Evolutionary conservation across 2,888 invertebrate genomes (phyloP), one percentile per base, ranked within the genome.

Genomic region (Phyto melanocephala): DNA sequence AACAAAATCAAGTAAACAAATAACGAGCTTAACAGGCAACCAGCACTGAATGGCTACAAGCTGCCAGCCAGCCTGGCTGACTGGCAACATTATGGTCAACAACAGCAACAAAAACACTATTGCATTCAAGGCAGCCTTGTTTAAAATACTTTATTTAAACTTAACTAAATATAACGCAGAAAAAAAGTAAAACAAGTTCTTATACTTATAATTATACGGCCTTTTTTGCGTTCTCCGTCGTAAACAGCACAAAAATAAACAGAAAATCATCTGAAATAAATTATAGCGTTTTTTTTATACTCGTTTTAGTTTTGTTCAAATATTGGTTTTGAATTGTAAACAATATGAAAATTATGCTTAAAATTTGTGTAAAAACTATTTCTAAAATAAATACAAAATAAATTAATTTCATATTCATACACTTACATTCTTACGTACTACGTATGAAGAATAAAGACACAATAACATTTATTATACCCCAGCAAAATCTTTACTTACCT

Each of bases 11-110:
- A 79, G 60, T 71, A 79, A 67, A 76, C 67, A 77, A 81, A 80
- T 84, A 87, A 80, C 77, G 75, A 82, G 68, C 82, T 68, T 63
- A 81, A 77, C 71, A 81, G 70, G 56, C 81, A 80, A 78, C 52
- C 70, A 77, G 62, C 42, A 62, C 37, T 15, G 13, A 35, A 35
- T 33, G 71, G 60, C 24, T 62, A 33, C 37, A 60, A 60, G n/a
- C 80, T 65, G 50, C 72, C 74, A 63, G 71, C 74, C 71, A 28
- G 47, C 3, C 76, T n/a, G 58, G 11, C 42, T 33, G 52, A 11
- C 50, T 10, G 45, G 13, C 56, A 80, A 75, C 40, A 75, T 58
- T 70, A 74, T 52, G 42, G 68, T 75, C 79, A 77, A 80, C 72
- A 75, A 40, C 37, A 5, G 3, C 6, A 28, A 6, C 28, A 28